Conservation (phyloP, 2,113 vertebrate genomes). For the Xenus cinereus region DNA sequence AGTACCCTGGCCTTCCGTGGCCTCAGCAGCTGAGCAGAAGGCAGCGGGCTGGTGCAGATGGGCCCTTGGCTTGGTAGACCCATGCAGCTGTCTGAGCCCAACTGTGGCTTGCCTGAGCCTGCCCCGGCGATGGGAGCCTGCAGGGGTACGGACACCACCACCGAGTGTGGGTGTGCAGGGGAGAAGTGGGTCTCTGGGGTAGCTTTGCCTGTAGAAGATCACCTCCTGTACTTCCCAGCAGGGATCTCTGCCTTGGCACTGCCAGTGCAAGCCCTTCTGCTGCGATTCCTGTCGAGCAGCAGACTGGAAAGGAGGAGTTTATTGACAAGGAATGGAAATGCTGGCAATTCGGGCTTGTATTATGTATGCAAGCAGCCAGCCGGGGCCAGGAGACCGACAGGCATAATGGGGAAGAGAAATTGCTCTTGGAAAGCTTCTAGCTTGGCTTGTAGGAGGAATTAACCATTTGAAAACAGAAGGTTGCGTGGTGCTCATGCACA, state of each 20-base stretch:
- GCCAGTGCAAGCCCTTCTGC: background rate
- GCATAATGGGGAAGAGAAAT: conserved; percentile 7
- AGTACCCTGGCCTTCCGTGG: background rate
- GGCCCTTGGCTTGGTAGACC: background rate
- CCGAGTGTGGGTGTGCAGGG: background rate
- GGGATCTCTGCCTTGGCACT: background rate
- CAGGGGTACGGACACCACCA: fast-evolving
- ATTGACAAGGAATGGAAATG: conserved; percentile 40
- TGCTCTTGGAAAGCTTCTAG: conserved; percentile 44
- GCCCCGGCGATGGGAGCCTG: background rate
- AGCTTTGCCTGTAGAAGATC: background rate
- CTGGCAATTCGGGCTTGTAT: background rate
- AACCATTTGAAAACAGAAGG: conserved; percentile 15
- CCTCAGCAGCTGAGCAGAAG: conserved; percentile 1
- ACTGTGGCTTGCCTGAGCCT: background rate
- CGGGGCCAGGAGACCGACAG: background rate
- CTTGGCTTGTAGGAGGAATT: background rate
- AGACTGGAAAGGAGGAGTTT: conserved; percentile 39
- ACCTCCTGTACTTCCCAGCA: background rate
- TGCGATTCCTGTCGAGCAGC: background rate
- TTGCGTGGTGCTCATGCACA: background rate
- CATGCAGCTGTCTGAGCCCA: background rate
- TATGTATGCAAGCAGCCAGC: conserved; percentile 12
- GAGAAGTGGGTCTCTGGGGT: background rate
- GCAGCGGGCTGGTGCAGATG: background rate